Conservation (phyloP, 2,888 invertebrate species). For the Galerucella calmariensis region DNA sequence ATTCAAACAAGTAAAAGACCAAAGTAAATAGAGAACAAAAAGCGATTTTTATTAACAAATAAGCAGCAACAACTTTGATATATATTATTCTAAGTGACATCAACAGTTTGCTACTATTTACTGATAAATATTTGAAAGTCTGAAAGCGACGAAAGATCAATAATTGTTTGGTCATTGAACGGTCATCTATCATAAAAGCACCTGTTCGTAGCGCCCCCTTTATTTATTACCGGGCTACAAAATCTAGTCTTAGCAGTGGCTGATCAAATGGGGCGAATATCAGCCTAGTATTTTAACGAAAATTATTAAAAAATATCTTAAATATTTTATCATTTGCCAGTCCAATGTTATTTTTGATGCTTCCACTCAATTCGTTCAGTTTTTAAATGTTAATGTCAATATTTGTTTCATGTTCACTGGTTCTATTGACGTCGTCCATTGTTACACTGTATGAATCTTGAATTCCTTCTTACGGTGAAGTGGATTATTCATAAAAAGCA, state of each 20-base stretch:
- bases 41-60: background rate
- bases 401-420: too few species aligned
- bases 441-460: too few species aligned
- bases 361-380: too few species aligned
- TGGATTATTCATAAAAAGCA: too few species aligned
- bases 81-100: conserved; percentile 34
- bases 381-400: too few species aligned
- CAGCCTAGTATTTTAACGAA: background rate
- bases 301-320: too few species aligned
- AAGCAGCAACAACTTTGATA: background rate
- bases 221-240: conserved; percentile 57
- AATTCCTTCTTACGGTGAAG: too few species aligned
- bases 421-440: too few species aligned
- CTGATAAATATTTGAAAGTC: conserved; percentile 37
- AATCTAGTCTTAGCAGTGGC: conserved; percentile 54
- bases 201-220: conserved; percentile 58
- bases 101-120: conserved; percentile 39
- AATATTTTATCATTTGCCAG: too few species aligned
- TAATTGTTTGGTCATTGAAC: conserved; percentile 61
- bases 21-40: background rate
- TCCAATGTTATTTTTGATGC: too few species aligned
- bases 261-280: background rate
- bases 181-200: conserved; percentile 63
- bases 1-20: background rate
- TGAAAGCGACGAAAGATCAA: conserved; percentile 56